Evolutionary conservation across 2,888 invertebrate genomes (phyloP), one percentile per base, ranked within the genome.

Genomic region (Heliconius hortense): DNA sequence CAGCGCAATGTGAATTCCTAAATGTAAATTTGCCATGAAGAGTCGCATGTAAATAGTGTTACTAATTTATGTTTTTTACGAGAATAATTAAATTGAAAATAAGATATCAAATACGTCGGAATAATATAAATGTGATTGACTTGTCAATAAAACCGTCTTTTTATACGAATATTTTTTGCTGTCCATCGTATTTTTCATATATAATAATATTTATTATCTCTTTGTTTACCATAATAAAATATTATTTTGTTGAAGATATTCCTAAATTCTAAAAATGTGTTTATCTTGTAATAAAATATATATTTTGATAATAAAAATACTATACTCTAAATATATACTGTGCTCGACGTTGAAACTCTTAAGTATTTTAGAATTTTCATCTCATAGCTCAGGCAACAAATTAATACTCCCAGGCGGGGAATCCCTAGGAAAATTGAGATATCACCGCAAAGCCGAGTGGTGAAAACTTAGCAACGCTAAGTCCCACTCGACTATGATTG

Each of bases 401-500:
- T 90, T 90, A 91, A 87, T 87, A 83, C 86, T 84, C 85, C 82
- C 82, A 84, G 88, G 87, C 89, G 86, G 69, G 77, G 81, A 91
- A 91, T 84, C 89, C 90, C 82, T 87, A 85, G 83, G 85, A 85
- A 87, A 91, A 89, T 89, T 86, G 89, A 90, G 89, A 90, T 92
- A 89, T 89, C 88, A 87, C 85, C 79, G 82, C 83, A 83, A 84
- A 87, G 86, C 86, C 84, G 85, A 89, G 86, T 87, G 85, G 85
- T 86, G 93, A 93, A 93, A 91, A 89, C 93, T 88, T 93, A 93
- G 87, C 86, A 93, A 91, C 86, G 92, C 90, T 91, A 92, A 92
- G 90, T 89, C 88, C 86, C 83, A 87, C 87, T 89, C 81, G 78
- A 79, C 78, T 80, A 79, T 85, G 86, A 88, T 87, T 88, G 85